Evolutionary conservation across 2,888 invertebrate genomes (phyloP).

Genomic region (Clusia tigrina): DNA sequence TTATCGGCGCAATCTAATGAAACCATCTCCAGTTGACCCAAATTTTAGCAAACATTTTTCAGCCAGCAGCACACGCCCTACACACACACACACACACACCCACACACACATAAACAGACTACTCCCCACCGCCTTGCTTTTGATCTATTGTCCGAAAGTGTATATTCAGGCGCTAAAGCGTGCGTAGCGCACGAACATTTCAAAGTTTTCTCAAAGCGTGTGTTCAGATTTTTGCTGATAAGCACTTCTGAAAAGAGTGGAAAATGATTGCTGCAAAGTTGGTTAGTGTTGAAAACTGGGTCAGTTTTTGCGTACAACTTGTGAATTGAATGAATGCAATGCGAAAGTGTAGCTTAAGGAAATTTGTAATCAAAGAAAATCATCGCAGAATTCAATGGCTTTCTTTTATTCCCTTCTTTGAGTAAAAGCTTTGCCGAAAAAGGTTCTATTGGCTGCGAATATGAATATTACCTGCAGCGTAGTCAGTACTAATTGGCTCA

Average conservation of each 20-base stretch:
- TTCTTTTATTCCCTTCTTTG: too few species aligned
- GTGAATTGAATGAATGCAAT: neutral
- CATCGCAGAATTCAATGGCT: too few species aligned
- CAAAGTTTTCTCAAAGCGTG: neutral
- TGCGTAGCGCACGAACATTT: neutral
- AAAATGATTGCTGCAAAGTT: neutral
- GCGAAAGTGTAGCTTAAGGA: too few species aligned
- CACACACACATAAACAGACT: neutral
- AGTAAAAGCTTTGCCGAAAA: too few species aligned
- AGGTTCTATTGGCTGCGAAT: too few species aligned
- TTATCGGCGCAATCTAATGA: constrained; percentile 21
- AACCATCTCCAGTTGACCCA: constrained; percentile 17
- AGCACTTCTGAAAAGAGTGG: neutral
- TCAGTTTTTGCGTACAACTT: neutral
- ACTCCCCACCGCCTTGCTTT: neutral
- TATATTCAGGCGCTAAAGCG: neutral
- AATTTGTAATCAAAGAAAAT: too few species aligned
- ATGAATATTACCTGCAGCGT: too few species aligned
- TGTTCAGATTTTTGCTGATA: neutral
- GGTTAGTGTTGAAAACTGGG: neutral
- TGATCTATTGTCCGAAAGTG: neutral
- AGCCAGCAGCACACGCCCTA: too few species aligned
- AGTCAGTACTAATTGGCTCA: too few species aligned
- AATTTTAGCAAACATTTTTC: too few species aligned
- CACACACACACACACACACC: neutral